A percentile compares a stretch with the other conserved stretches of the same genome.
Conservation (phyloP, 2,113 vertebrate species). For the Progne subis region DNA sequence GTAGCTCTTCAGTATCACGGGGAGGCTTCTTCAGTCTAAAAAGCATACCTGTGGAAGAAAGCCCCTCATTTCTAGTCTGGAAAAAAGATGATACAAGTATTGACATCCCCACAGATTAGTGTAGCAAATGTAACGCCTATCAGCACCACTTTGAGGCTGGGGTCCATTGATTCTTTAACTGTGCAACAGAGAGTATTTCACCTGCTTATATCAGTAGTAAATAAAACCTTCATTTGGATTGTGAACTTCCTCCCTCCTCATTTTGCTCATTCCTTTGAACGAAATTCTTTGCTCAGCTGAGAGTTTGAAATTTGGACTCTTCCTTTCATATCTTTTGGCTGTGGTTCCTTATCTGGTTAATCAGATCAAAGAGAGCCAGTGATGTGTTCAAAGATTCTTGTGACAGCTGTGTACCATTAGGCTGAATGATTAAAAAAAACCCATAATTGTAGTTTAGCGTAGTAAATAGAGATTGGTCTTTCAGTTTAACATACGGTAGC, state of each 20-base stretch:
- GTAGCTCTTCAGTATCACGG: neutral
- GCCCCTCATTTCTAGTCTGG: neutral
- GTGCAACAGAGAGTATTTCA: neutral
- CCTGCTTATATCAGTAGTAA: slow-evolving; percentile 6
- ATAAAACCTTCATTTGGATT: neutral
- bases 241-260: neutral
- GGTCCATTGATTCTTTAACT: neutral
- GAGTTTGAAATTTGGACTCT: slow-evolving; percentile 36
- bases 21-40: neutral
- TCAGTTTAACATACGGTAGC: neutral
- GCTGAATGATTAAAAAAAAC: neutral
- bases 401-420: slow-evolving; percentile 45
- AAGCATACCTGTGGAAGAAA: neutral
- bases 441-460: neutral
- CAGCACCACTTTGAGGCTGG: neutral
- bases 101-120: neutral
- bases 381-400: slow-evolving; percentile 42
- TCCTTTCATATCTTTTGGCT: slow-evolving; percentile 50
- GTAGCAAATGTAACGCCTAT: neutral
- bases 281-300: neutral
- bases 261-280: neutral
- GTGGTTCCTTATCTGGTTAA: slow-evolving; percentile 10
- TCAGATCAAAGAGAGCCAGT: slow-evolving; percentile 28
- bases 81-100: fast-evolving
- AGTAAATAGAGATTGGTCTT: slow-evolving; percentile 25